phyloP scores from a whole-genome alignment of 2,797 vertebrate species.

The Gallinago stenura region DNA sequence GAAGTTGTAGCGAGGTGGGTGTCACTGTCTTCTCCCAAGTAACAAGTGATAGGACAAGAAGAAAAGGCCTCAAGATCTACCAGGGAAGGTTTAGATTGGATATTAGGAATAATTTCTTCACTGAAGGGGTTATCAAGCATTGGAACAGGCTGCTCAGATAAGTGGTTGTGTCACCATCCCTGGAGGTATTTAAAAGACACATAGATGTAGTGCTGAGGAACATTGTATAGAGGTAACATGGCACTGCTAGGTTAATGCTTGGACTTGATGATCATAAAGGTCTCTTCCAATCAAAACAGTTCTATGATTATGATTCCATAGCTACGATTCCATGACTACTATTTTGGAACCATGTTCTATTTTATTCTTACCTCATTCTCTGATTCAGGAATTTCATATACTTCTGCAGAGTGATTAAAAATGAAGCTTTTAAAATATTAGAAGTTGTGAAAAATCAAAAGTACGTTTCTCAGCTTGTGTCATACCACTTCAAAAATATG shows the following conservation, averaged over 20 bases:
- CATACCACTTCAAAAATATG: neutral
- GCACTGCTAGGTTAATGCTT: neutral
- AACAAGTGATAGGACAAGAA: neutral
- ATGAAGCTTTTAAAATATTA: neutral
- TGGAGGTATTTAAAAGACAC: neutral
- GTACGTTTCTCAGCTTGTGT: neutral
- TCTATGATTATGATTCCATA: neutral
- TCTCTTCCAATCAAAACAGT: neutral
- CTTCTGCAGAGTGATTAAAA: neutral
- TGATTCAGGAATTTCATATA: neutral
- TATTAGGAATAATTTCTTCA: neutral
- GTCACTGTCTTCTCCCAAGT: neutral
- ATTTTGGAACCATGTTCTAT: neutral
- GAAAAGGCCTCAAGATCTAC: neutral
- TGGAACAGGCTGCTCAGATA: neutral
- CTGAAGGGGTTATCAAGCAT: neutral
- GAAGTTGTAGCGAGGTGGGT: neutral
- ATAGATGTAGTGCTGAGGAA: neutral
- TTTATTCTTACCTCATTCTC: neutral
- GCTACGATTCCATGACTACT: neutral
- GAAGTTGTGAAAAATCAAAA: neutral
- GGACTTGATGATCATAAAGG: neutral
- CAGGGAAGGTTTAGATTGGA: neutral
- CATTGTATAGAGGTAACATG: neutral
- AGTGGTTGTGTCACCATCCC: neutral